These are phyloP conservation scores for Eupsittula cactorum DNA, from an alignment of 2,113 vertebrate genomes.

Conservation along the genomic window DNA sequence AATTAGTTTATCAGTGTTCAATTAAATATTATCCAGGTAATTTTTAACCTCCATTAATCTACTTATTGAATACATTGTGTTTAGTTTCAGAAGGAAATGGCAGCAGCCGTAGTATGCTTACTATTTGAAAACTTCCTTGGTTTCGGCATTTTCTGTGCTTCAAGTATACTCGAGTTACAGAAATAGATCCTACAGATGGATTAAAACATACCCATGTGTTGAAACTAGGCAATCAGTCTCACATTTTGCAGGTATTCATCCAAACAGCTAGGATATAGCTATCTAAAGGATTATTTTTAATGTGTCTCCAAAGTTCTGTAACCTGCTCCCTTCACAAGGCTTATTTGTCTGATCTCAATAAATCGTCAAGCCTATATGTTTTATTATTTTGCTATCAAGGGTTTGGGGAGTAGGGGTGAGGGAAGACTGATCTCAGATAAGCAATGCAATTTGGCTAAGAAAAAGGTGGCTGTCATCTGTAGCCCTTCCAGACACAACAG, in stretches of 20 bases:
- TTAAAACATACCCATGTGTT: conserved; percentile 62
- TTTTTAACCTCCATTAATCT: not conserved
- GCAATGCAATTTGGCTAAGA: conserved; percentile 52
- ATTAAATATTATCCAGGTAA: not conserved
- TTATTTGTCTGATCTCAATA: conserved; percentile 54
- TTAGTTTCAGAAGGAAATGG: not conserved
- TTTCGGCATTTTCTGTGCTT: conserved; percentile 42
- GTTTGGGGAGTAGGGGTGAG: not conserved
- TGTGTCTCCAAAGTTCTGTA: conserved; percentile 6
- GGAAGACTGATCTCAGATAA: conserved; percentile 43
- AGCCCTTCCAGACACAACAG: conserved; percentile 80
- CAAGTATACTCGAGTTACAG: conserved; percentile 29
- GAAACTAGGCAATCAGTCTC: conserved; percentile 40
- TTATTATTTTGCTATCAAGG: conserved; percentile 61
- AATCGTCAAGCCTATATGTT: conserved; percentile 51
- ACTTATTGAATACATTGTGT: not conserved
- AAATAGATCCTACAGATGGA: conserved; percentile 62
- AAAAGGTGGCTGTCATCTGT: conserved; percentile 65
- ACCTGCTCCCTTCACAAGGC: not conserved
- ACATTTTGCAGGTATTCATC: conserved; percentile 61
- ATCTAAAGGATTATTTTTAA: conserved; percentile 56
- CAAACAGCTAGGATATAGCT: conserved; percentile 39
- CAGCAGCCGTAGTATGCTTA: conserved; percentile 18
- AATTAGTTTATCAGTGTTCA: not conserved
- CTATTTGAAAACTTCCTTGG: conserved; percentile 47